Conservation (phyloP, 2,797 vertebrate genomes). For the Neosalanx taihuensis region DNA sequence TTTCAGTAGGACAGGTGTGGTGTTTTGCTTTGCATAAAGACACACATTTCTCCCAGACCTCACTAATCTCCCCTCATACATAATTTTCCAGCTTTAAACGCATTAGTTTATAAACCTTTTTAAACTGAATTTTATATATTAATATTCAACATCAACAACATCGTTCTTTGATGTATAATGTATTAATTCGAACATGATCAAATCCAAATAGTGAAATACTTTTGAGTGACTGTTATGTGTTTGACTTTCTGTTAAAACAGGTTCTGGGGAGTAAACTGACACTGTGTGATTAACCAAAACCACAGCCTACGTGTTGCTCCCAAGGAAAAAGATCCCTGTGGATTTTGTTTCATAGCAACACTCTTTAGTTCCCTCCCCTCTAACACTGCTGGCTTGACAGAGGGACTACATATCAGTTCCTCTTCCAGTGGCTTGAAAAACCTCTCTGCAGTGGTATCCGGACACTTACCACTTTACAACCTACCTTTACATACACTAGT, state of each 20-base stretch:
- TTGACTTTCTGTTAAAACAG: conserved; percentile 18
- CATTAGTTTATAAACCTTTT: no score
- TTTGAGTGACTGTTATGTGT: not conserved
- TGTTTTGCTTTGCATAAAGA: no score
- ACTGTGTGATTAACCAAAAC: conserved; percentile 59
- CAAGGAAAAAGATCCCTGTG: conserved; percentile 40
- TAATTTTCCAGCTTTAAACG: no score
- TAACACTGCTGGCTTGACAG: conserved; percentile 39
- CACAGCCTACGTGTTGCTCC: conserved; percentile 41
- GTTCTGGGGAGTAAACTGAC: conserved; percentile 56
- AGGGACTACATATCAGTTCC: conserved; percentile 51
- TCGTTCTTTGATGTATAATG: no score
- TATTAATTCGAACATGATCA: not conserved
- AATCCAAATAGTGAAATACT: not conserved
- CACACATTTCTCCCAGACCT: no score
- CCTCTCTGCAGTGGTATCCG: conserved; percentile 19
- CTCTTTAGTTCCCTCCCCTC: conserved; percentile 57
- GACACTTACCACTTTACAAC: conserved; percentile 18
- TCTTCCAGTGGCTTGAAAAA: conserved; percentile 62
- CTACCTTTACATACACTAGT: not conserved
- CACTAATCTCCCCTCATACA: no score
- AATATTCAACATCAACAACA: no score
- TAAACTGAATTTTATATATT: no score
- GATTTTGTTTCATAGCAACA: conserved; percentile 70
- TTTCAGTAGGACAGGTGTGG: no score